Percentiles rank a stretch among this genome's conserved stretches.
Evolutionary conservation across 2,888 invertebrate genomes (phyloP).

Genomic region (Callyntrura sp.): DNA sequence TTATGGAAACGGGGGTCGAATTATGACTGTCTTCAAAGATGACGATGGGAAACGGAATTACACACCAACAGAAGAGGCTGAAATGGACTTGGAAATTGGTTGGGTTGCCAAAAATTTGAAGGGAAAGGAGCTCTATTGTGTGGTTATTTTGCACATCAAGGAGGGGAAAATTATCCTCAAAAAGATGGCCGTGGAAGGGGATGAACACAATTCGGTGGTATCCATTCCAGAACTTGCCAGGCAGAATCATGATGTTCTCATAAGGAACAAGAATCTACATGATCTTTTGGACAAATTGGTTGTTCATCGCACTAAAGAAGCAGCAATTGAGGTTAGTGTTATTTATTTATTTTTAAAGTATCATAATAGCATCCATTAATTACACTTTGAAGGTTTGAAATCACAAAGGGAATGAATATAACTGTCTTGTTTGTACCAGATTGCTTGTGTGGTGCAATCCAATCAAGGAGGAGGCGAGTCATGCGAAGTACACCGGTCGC

Average conservation of each 20-base stretch:
- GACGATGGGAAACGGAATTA: neutral
- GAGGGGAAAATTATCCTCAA: neutral
- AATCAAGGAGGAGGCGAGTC: neutral
- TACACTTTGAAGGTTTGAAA: too few relatives aligned
- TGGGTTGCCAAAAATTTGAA: neutral
- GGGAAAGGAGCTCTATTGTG: neutral
- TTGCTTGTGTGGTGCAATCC: constrained; percentile 7
- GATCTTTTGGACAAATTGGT: neutral
- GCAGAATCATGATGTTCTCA: constrained; percentile 5
- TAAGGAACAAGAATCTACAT: neutral
- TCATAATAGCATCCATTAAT: too few relatives aligned
- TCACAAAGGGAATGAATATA: too few relatives aligned
- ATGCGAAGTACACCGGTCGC: neutral
- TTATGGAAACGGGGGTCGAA: constrained; percentile 3
- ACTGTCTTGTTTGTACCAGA: neutral
- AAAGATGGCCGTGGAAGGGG: neutral
- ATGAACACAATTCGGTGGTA: neutral
- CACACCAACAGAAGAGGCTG: neutral
- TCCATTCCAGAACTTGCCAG: neutral
- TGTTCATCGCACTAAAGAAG: neutral
- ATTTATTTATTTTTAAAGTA: too few relatives aligned
- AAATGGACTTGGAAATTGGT: constrained; percentile 20
- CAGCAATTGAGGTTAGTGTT: constrained; percentile 1
- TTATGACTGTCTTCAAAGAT: neutral
- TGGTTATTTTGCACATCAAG: neutral